Conservation (phyloP, 2,113 vertebrate genomes). For the Aspidoscelis tigris region DNA sequence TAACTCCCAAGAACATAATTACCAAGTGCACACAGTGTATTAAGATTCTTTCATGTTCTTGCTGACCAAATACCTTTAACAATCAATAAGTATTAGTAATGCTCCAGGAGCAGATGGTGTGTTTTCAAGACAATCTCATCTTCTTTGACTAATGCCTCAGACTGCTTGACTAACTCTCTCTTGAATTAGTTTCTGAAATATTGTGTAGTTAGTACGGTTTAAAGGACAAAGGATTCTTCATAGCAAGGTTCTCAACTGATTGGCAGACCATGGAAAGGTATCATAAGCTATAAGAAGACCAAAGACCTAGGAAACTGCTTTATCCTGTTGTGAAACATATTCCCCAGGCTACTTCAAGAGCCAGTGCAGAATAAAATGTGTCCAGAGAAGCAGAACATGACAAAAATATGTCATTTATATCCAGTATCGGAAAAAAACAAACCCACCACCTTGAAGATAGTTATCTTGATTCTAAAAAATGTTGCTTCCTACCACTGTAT, state of each 20-base stretch:
- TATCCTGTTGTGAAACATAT: conserved; percentile 18
- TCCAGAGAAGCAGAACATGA: neutral
- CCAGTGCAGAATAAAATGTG: conserved; percentile 18
- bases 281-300: conserved; percentile 22
- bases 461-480: conserved; percentile 15
- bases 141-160: neutral
- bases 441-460: neutral
- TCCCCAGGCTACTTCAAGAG: conserved; percentile 9
- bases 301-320: conserved; percentile 18
- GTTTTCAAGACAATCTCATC: conserved; percentile 17
- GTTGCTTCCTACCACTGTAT: too few relatives aligned
- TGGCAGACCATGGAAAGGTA: conserved; percentile 25
- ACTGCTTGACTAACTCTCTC: conserved; percentile 1
- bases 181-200: conserved; percentile 15
- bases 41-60: conserved; percentile 35
- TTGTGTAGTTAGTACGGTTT: neutral
- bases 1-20: conserved; percentile 36
- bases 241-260: neutral
- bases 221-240: neutral
- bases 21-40: conserved; percentile 27
- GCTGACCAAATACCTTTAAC: conserved; percentile 39
- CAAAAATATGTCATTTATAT: neutral
- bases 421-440: neutral
- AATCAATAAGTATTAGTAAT: conserved; percentile 37
- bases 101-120: conserved; percentile 22